Evolutionary conservation across 2,888 invertebrate genomes (phyloP), one percentile per base, ranked within the genome.

Genomic region (Cheiracanthium punctorium): DNA sequence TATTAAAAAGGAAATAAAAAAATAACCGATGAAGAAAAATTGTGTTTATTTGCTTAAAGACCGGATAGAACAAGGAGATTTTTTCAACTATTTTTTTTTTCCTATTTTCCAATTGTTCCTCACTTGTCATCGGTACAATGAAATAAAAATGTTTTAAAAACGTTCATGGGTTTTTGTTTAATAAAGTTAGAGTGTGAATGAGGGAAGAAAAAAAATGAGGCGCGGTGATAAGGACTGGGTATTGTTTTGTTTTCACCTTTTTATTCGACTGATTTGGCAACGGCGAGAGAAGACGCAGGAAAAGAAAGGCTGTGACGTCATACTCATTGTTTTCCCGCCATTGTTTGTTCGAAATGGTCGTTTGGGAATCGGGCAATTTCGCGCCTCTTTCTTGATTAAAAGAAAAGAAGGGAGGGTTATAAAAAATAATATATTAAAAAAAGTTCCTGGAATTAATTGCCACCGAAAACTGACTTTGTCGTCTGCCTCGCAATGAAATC

Each of bases 331-430:
- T 85, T 85, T 85, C 84, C 84, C 77, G 84, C 84, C 84, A 85
- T 85, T 85, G 84, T 85, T 85, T 85, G 84, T 85, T 85, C 84
- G 84, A 85, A 85, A 85, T 73, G 84, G 84, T 85, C 84, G 84
- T 85, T 85, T 79, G 84, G 84, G 84, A 79, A 85, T 85, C 79
- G 79, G 74, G 84, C 84, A 85, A 85, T 85, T 85, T 85, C 79
- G 84, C 84, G 84, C 84, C 79, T 85, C 58, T 85, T 74, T 73
- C 84, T 85, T 85, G 84, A 85, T 85, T 85, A 85, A 85, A 85
- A 85, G 84, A 85, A 85, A 85, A 80, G 79, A 73, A 73, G 58
- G 58, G 58, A 17, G 48, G 20, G 20, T 24, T 58, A 58, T 24
- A 58, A 58, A 58, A 58, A 24, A 41, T 29, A 24, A 33, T 74